These are phyloP conservation scores for Plemyria rubiginata DNA, from an alignment of 2,888 invertebrate species.

Conservation along the genomic window DNA sequence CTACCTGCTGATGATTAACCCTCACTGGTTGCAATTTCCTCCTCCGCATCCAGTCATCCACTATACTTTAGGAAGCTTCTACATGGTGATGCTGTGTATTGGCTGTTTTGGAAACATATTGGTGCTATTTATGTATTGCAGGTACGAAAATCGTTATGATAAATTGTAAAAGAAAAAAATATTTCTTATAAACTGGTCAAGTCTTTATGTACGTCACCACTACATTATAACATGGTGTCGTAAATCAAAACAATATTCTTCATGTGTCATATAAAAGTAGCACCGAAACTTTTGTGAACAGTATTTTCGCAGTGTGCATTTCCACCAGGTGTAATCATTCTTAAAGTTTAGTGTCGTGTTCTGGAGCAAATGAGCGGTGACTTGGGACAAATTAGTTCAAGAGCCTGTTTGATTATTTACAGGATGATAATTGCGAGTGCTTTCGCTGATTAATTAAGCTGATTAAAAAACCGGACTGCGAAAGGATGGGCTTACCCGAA, in stretches of 20 bases:
- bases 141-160: conserved; percentile 66
- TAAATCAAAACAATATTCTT: not conserved
- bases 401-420: not conserved
- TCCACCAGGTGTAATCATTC: not conserved
- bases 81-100: conserved; percentile 85
- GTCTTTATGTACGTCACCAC: not conserved
- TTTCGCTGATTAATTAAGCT: not conserved
- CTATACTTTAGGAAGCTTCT: conserved; percentile 86
- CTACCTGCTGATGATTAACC: conserved; percentile 85
- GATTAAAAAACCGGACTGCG: not conserved
- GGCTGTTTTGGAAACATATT: conserved; percentile 88
- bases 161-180: not conserved
- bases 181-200: not conserved
- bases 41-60: conserved; percentile 85
- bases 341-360: not conserved
- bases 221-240: not conserved
- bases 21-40: conserved; percentile 88
- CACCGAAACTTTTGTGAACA: not conserved
- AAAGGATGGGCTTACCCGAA: not conserved
- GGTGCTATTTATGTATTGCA: conserved; percentile 89
- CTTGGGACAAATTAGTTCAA: not conserved
- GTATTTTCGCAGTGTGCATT: not conserved
- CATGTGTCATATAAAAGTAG: not conserved
- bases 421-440: too few species aligned
- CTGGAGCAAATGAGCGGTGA: not conserved